Base-by-base conservation (phyloP, 1,140 invertebrate genomes). In the Pseudomyrmex sp. region DNA sequence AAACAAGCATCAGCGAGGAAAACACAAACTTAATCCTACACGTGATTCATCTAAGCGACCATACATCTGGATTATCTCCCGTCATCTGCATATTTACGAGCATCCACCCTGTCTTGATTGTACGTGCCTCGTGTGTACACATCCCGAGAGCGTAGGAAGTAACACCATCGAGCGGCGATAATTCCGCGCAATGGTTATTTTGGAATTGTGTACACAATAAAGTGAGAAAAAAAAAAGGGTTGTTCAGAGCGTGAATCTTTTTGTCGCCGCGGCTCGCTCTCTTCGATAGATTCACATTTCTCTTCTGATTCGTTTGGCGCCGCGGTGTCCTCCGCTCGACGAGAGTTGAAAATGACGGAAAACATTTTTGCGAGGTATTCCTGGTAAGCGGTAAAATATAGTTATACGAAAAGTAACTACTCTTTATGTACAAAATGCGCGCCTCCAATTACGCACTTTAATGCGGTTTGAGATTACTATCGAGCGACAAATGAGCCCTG, bases 1-100 rank as follows among this genome's bases (percentile, higher is more conserved):
- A 88, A 88, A 89, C 87, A 83, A 83, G 85, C 85, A 85, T 85
- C 83, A 66, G 54, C 72, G 65, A 84, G 88, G 86, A 89, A 84
- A 88, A 92, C 88, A 83, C 90, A 86, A 92, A 92, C 89, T 91
- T 93, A 89, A 92, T 92, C 91, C 91, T 83, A 89, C 88, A 87
- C 85, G 86, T 88, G 86, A 91, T 90, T 92, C 88, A 90, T 92
- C 88, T 75, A 75, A 69, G 68, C 83, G 59, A 83, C 89, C 88
- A 83, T 91, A 91, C 89, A 92, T 92, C 89, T 90, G 83, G 92
- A 93, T 93, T 93, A 93, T 93, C 91, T 89, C 82, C 87, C 86
- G 88, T 92, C 91, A 92, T 93, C 92, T 91, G 87, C 88, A 90
- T 93, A 90, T 92, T 93, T 93, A 93, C 86, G 91, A 88, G 88